Conservation (phyloP, 2,113 vertebrate genomes). For the Peromyscus leucopus region DNA sequence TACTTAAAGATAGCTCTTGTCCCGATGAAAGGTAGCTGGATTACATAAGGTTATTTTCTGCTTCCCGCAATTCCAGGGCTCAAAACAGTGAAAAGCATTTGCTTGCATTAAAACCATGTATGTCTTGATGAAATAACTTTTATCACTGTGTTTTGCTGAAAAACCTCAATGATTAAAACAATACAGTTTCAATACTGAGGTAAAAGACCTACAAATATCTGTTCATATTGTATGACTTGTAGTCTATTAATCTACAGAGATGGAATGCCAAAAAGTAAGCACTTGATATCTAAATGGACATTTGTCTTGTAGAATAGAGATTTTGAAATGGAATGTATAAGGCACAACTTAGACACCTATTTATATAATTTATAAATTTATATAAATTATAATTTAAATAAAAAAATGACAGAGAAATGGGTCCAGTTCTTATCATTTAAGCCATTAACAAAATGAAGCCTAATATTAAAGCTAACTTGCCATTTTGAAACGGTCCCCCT, state of each 20-base stretch:
- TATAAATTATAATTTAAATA: too few relatives aligned
- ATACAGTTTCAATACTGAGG: not conserved
- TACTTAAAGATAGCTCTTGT: slow-evolving; percentile 55
- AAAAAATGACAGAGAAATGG: not conserved
- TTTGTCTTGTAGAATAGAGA: not conserved
- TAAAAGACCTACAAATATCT: not conserved
- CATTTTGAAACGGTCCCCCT: not conserved
- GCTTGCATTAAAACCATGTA: not conserved
- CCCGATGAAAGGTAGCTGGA: not conserved
- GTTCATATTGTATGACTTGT: not conserved
- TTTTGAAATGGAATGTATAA: not conserved
- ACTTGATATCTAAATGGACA: not conserved
- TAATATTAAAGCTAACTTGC: not conserved
- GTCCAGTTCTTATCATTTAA: not conserved
- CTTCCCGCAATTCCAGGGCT: not conserved
- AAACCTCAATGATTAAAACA: not conserved
- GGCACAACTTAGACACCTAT: rapidly evolving
- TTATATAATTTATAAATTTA: too few relatives aligned
- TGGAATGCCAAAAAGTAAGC: not conserved
- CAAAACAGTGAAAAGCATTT: not conserved
- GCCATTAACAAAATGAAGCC: not conserved
- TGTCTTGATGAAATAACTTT: not conserved
- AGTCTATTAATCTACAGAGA: not conserved
- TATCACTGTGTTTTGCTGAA: not conserved
- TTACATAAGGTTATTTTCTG: not conserved